Conservation (phyloP, 2,888 invertebrate genomes). For the Uloborus plumipes region DNA sequence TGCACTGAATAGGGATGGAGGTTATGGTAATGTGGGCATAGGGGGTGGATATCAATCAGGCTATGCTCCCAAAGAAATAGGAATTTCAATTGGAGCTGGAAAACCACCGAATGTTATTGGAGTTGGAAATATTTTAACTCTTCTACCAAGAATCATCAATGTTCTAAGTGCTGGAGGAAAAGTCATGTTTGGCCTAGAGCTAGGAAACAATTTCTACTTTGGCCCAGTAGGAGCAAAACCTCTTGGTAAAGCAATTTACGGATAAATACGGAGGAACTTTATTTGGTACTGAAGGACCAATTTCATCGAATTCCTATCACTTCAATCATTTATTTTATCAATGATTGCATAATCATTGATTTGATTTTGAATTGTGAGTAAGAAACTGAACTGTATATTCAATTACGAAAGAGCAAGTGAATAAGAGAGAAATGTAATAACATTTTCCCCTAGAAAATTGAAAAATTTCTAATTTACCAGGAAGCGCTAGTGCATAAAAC, state of each 20-base stretch:
- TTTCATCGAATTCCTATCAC: no score
- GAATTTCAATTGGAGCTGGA: slow-evolving; percentile 22
- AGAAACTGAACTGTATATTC: no score
- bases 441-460: no score
- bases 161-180: slow-evolving; percentile 51
- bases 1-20: slow-evolving; percentile 34
- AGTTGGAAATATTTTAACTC: slow-evolving; percentile 27
- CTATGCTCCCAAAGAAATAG: slow-evolving; percentile 24
- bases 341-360: no score
- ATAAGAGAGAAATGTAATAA: no score
- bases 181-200: slow-evolving; percentile 57
- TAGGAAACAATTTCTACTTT: slow-evolving; percentile 62
- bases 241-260: slow-evolving; percentile 8
- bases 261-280: background rate
- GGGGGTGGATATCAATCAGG: slow-evolving; percentile 13
- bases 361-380: no score
- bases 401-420: no score
- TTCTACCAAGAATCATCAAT: slow-evolving; percentile 46
- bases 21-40: slow-evolving; percentile 5
- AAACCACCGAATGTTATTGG: slow-evolving; percentile 14
- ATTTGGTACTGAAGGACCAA: no score
- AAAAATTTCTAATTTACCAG: no score
- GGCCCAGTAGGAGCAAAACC: slow-evolving; percentile 58
- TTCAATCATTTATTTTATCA: no score
- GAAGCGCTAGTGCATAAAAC: no score